These are phyloP conservation scores for Rotaria socialis DNA, from an alignment of 2,888 invertebrate species.

Conservation along the genomic window DNA sequence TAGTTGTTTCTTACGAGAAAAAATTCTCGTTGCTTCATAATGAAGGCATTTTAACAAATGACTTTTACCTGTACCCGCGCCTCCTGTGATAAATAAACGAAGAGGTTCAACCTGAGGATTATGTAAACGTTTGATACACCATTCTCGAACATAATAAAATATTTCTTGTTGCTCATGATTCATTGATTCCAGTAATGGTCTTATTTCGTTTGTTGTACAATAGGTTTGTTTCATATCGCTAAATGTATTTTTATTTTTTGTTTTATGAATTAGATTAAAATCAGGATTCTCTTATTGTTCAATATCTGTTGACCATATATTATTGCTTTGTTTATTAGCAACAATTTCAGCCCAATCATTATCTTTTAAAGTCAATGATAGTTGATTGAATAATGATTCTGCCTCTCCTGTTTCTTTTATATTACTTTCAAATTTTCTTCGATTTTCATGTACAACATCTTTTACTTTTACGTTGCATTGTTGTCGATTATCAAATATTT, in stretches of 20 bases:
- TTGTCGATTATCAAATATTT: no score
- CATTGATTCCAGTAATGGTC: slow-evolving; percentile 8
- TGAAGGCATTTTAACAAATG: slow-evolving; percentile 46
- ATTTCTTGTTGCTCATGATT: slow-evolving; percentile 45
- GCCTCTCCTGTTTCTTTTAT: no score
- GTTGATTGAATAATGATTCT: no score
- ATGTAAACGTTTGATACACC: slow-evolving; percentile 39
- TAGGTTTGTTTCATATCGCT: background rate
- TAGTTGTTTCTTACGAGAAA: slow-evolving; percentile 1
- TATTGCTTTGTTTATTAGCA: background rate
- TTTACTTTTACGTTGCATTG: no score
- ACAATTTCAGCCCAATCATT: background rate
- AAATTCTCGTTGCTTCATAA: slow-evolving; percentile 46
- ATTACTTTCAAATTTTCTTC: no score
- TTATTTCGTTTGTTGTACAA: background rate
- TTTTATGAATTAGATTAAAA: background rate
- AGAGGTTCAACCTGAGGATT: slow-evolving; percentile 37
- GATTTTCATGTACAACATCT: no score
- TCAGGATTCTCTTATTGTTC: background rate
- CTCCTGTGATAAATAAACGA: slow-evolving; percentile 45
- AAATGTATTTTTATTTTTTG: background rate
- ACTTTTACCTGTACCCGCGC: slow-evolving; percentile 41
- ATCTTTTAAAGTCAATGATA: no score
- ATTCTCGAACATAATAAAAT: slow-evolving; percentile 44
- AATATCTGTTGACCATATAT: background rate